Evolutionary conservation across 2,888 invertebrate species (phyloP), one percentile per base, ranked within the genome.

Genomic region (Dolichomitus sp.): DNA sequence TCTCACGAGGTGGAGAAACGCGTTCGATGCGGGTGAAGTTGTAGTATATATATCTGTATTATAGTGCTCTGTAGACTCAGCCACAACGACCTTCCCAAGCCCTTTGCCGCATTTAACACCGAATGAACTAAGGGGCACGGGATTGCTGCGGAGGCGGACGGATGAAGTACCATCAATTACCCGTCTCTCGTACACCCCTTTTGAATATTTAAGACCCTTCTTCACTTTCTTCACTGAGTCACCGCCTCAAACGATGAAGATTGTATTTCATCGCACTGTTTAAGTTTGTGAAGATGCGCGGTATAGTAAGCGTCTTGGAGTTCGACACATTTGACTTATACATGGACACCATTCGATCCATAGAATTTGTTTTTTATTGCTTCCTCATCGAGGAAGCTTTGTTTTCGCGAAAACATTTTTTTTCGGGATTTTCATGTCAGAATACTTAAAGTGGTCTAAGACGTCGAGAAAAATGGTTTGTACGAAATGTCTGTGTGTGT

Each of bases 81-180:
- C 23, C 48, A 45, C 30, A 42, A 42, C 50, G 63, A 77, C 52
- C 70, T 65, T 52, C 57, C 50, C 23, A 27, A 66, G 66, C 66
- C 81, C 76, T 72, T 80, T 77, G 59, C 77, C 50, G 72, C 72
- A 83, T 80, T 84, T 80, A 83, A 81, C 70, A 78, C 76, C 37
- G 66, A 85, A 83, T 83, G 81, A 83, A 79, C 63, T 37, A 54
- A 83, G 69, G 57, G 63, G 68, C 52, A 54, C 52, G 14, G 9
- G n/a, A 9, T 37, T 42, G 61, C 33, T 48, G 52, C 27, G 42
- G n/a, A 45, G 59, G 45, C 57, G 45, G 63, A 54, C 80, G 70
- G 74, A 80, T 63, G 61, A 72, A 77, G 80, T 81, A 76, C 81
- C 84, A 86, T 86, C 83, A 86, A 86, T 86, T 86, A 84, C 54